Percentiles rank a stretch among this genome's conserved stretches.
phyloP scores from a whole-genome alignment of 1,140 invertebrate species.

The Diabrotica virgifera region DNA sequence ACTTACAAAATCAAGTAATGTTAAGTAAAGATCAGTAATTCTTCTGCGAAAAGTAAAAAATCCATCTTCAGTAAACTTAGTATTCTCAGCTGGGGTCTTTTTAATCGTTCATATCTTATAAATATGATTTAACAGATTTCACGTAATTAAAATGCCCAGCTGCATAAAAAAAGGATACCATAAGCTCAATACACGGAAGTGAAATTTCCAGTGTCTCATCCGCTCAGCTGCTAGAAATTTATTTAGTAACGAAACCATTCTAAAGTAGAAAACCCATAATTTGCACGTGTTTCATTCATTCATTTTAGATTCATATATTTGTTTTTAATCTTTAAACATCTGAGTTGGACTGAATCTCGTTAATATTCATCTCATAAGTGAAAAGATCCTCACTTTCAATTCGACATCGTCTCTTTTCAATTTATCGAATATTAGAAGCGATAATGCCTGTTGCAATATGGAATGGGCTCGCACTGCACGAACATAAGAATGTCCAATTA shows the following conservation, averaged over 20 bases:
- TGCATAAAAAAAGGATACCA: slow-evolving; percentile 49
- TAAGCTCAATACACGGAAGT: slow-evolving; percentile 40
- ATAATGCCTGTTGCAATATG: slow-evolving; percentile 40
- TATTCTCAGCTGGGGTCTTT: slow-evolving; percentile 29
- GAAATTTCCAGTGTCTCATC: slow-evolving; percentile 41
- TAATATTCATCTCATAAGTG: neutral
- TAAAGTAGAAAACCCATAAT: slow-evolving; percentile 43
- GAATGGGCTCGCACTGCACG: slow-evolving; percentile 46
- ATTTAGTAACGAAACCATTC: slow-evolving; percentile 33
- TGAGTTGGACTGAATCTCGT: too few relatives aligned
- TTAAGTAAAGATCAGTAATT: too few relatives aligned
- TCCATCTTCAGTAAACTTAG: slow-evolving; percentile 21
- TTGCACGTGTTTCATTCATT: slow-evolving; percentile 33
- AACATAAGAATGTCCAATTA: slow-evolving; percentile 41
- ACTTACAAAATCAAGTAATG: too few relatives aligned
- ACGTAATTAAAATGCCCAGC: slow-evolving; percentile 50
- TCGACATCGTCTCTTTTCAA: too few relatives aligned
- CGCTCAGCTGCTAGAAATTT: slow-evolving; percentile 43
- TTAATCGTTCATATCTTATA: slow-evolving; percentile 48
- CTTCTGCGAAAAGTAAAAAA: slow-evolving; percentile 45
- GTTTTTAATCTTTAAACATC: neutral
- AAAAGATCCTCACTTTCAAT: neutral
- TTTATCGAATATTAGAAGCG: slow-evolving; percentile 31
- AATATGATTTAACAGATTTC: slow-evolving; percentile 50
- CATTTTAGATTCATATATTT: slow-evolving; percentile 9